phyloP scores from a whole-genome alignment of 2,797 vertebrate genomes.

The Urophycis tenuis region DNA sequence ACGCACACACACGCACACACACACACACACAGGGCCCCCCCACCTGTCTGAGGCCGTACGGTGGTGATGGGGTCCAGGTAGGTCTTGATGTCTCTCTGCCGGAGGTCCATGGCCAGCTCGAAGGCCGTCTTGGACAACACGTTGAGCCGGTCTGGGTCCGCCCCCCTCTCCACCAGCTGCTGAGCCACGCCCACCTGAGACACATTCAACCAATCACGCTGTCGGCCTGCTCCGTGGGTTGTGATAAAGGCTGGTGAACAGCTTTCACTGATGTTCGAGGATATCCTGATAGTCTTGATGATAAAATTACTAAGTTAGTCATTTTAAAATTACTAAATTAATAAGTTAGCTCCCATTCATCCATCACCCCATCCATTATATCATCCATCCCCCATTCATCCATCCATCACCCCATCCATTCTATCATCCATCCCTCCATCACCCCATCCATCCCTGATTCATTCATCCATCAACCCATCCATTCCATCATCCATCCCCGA shows the following conservation, averaged over 20 bases:
- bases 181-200: conserved; percentile 76
- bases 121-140: conserved; percentile 88
- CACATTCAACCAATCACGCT: conserved; percentile 12
- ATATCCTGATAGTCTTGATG: too few relatives aligned
- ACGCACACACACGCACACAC: conserved; percentile 14
- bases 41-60: conserved; percentile 83
- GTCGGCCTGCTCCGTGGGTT: neutral
- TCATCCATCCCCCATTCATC: too few relatives aligned
- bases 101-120: conserved; percentile 83
- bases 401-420: too few relatives aligned
- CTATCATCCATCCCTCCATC: too few relatives aligned
- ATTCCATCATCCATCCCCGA: too few relatives aligned
- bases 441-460: too few relatives aligned
- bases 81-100: conserved; percentile 83
- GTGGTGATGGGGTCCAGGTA: conserved; percentile 91
- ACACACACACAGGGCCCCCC: conserved; percentile 12
- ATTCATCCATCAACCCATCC: too few relatives aligned
- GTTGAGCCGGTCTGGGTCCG: conserved; percentile 85
- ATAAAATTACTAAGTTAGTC: too few relatives aligned
- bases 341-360: too few relatives aligned
- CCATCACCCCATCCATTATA: too few relatives aligned
- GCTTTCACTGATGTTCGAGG: neutral
- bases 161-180: conserved; percentile 87
- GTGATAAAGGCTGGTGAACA: neutral
- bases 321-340: too few relatives aligned